Conservation (phyloP, 1,140 invertebrate genomes). For the Euura lappo region DNA sequence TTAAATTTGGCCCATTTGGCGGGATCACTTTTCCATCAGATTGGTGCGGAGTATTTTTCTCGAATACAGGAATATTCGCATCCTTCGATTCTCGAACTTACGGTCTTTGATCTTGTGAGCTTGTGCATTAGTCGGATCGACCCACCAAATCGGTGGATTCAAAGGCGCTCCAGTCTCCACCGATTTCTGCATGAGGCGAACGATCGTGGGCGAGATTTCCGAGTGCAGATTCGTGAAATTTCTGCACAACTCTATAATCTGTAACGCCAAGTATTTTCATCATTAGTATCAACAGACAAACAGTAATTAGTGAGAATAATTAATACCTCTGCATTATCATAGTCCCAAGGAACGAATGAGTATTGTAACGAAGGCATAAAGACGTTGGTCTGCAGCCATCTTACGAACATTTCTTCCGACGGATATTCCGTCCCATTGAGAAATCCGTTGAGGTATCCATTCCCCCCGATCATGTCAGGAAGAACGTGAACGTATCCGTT, state of each 20-base stretch:
- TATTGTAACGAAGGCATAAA: conserved; percentile 91
- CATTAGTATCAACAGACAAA: too few relatives aligned
- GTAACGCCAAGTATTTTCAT: conserved; percentile 24
- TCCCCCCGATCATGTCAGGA: conserved; percentile 93
- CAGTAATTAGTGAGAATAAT: neutral
- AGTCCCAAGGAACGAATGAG: conserved; percentile 88
- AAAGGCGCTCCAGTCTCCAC: conserved; percentile 72
- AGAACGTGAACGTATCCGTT: conserved; percentile 86
- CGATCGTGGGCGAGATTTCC: conserved; percentile 69
- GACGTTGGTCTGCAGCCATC: conserved; percentile 87
- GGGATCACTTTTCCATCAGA: too few relatives aligned
- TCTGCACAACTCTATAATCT: conserved; percentile 71
- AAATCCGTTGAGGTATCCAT: conserved; percentile 71
- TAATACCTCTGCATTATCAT: conserved; percentile 67
- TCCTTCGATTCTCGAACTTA: conserved; percentile 44
- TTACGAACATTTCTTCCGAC: conserved; percentile 82
- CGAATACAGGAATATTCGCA: too few relatives aligned
- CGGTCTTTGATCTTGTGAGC: conserved; percentile 73
- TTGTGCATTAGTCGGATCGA: conserved; percentile 71
- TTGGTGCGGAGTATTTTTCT: too few relatives aligned
- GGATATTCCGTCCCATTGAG: conserved; percentile 55
- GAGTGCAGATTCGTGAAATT: conserved; percentile 74
- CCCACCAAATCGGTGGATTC: conserved; percentile 93
- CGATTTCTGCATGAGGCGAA: conserved; percentile 65
- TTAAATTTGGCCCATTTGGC: too few relatives aligned